Evolutionary conservation across 2,797 vertebrate species (phyloP).

Genomic region (Xyrichtys novacula): DNA sequence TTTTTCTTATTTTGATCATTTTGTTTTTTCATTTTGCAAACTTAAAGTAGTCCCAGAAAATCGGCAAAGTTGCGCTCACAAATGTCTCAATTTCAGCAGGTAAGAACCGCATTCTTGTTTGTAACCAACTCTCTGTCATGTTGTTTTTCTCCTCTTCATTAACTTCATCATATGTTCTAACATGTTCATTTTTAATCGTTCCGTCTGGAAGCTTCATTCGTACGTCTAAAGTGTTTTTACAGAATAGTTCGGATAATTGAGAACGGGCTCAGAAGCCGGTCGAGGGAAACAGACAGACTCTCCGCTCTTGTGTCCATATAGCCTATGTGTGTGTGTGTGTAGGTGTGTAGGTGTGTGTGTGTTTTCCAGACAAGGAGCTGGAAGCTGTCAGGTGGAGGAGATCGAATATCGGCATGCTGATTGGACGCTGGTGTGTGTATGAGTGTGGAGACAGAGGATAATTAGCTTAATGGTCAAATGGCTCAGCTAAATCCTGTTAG

Average conservation of each 20-base stretch:
- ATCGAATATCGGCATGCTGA: constrained; percentile 59
- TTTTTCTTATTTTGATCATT: no score
- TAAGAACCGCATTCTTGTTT: no score
- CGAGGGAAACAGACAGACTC: constrained; percentile 51
- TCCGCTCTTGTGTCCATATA: constrained; percentile 15
- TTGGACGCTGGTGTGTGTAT: constrained; percentile 44
- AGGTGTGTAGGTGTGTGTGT: constrained; percentile 13
- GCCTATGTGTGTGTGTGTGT: constrained; percentile 17
- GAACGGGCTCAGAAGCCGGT: constrained; percentile 41
- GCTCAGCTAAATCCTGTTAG: constrained; percentile 65
- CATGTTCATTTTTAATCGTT: constrained; percentile 1
- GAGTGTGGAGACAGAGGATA: constrained; percentile 59
- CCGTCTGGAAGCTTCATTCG: no score
- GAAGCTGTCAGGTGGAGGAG: constrained; percentile 62
- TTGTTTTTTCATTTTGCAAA: no score
- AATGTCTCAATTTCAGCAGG: no score
- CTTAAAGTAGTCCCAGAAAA: no score
- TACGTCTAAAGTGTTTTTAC: constrained; percentile 24
- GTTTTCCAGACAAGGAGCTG: constrained; percentile 58
- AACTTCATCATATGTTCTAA: no score
- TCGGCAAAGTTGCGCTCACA: no score
- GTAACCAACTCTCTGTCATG: no score
- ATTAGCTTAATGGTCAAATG: constrained; percentile 75
- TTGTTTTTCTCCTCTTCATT: no score
- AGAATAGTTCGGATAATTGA: constrained; percentile 56